A percentile compares a stretch with the other conserved stretches of the same genome.
Conservation (phyloP, 2,797 vertebrate genomes). For the Neoniphon sammara region DNA sequence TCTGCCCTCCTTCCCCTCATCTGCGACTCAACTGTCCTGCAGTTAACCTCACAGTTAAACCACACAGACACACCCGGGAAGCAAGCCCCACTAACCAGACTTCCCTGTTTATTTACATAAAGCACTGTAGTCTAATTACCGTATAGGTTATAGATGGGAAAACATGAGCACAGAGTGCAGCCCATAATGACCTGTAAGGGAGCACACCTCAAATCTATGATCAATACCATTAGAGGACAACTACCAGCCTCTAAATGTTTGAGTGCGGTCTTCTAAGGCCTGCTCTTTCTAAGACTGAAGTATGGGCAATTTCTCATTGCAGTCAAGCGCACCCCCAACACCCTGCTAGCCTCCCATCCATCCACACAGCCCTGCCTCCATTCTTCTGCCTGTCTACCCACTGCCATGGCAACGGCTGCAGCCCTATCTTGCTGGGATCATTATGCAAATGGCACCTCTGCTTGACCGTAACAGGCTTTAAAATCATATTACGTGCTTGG, state of each 20-base stretch:
- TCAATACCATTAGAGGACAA: constrained; percentile 68
- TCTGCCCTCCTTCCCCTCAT: constrained; percentile 67
- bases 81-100: constrained; percentile 51
- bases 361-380: constrained; percentile 77
- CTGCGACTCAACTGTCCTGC: constrained; percentile 69
- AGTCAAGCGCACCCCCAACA: constrained; percentile 65
- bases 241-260: constrained; percentile 22
- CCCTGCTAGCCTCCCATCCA: constrained; percentile 69
- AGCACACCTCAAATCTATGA: constrained; percentile 58
- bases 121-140: constrained; percentile 52
- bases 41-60: constrained; percentile 78
- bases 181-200: constrained; percentile 64
- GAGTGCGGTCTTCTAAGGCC: constrained; percentile 27
- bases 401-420: constrained; percentile 88
- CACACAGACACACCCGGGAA: constrained; percentile 74
- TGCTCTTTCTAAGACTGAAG: constrained; percentile 48
- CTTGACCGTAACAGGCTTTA: constrained; percentile 89
- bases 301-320: constrained; percentile 53
- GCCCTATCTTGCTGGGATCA: constrained; percentile 85
- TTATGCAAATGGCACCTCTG: constrained; percentile 89
- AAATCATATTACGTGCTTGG: constrained; percentile 89
- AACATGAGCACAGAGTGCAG: constrained; percentile 55
- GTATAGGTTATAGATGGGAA: constrained; percentile 37
- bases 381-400: constrained; percentile 79
- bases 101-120: constrained; percentile 71